Evolutionary conservation across 2,113 vertebrate species (phyloP).

Genomic region (Mellivora capensis): DNA sequence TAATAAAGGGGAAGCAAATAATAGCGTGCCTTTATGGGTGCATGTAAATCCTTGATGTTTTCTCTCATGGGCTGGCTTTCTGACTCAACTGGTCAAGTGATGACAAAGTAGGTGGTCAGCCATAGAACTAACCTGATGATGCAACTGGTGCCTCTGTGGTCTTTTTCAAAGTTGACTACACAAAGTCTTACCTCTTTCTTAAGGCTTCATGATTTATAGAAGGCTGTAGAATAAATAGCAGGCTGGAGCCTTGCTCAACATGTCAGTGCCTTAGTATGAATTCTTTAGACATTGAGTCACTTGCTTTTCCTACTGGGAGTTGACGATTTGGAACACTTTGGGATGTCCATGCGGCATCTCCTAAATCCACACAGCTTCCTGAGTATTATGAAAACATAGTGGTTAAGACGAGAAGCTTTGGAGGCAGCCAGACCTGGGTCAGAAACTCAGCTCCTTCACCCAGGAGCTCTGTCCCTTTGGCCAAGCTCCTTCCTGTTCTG

Average conservation of each 20-base stretch:
- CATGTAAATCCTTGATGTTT: neutral
- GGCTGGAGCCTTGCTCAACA: slow-evolving; percentile 67
- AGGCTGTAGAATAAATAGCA: slow-evolving; percentile 48
- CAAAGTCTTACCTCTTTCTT: slow-evolving; percentile 46
- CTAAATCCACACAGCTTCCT: slow-evolving; percentile 28
- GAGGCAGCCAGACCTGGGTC: neutral
- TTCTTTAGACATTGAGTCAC: slow-evolving; percentile 66
- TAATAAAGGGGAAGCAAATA: slow-evolving; percentile 74
- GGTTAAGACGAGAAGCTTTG: neutral
- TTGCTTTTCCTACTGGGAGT: neutral
- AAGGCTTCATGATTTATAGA: slow-evolving; percentile 56
- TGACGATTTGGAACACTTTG: slow-evolving; percentile 29
- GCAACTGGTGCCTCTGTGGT: slow-evolving; percentile 50
- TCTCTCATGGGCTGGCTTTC: slow-evolving; percentile 37
- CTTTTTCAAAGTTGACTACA: slow-evolving; percentile 32
- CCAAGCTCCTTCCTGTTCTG: neutral
- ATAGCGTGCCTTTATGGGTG: slow-evolving; percentile 34
- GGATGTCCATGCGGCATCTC: slow-evolving; percentile 48
- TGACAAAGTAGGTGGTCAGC: slow-evolving; percentile 58
- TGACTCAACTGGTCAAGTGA: slow-evolving; percentile 47
- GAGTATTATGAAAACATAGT: slow-evolving; percentile 13
- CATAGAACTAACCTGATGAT: slow-evolving; percentile 35
- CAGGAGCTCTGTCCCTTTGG: neutral
- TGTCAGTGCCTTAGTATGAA: neutral
- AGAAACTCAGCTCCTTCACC: neutral